Evolutionary conservation across 2,113 vertebrate species (phyloP).

Genomic region (Lipophrys pholis): DNA sequence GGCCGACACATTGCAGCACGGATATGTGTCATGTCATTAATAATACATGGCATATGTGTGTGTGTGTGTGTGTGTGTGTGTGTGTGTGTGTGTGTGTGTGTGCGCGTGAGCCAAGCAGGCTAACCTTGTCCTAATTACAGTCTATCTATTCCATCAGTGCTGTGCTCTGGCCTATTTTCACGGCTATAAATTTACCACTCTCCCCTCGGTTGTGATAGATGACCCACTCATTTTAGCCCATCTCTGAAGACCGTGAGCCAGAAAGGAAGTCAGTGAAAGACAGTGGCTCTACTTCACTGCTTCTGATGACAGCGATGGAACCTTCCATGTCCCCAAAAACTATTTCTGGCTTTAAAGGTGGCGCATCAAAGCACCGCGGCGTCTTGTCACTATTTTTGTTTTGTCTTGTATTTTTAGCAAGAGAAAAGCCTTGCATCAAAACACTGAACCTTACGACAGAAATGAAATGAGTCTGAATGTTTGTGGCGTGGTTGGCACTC

Average conservation of each 20-base stretch:
- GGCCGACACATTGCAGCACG: too few relatives aligned
- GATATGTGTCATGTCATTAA: too few relatives aligned
- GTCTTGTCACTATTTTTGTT: background rate
- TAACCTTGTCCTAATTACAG: constrained; percentile 85
- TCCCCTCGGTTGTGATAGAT: constrained; percentile 78
- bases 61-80: too few relatives aligned
- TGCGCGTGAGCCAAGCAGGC: constrained; percentile 22
- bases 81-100: constrained; percentile 14
- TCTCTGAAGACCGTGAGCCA: constrained; percentile 70
- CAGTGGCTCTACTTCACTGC: constrained; percentile 43
- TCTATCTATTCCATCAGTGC: constrained; percentile 72
- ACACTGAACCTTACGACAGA: background rate
- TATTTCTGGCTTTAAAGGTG: constrained; percentile 19
- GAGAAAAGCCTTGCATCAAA: constrained; percentile 9
- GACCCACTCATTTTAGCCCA: constrained; percentile 77
- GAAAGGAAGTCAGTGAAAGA: constrained; percentile 62
- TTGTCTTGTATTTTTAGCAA: background rate
- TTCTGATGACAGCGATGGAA: constrained; percentile 21
- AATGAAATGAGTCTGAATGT: background rate
- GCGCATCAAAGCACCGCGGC: background rate
- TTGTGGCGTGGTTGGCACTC: too few relatives aligned
- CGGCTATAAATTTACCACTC: constrained; percentile 78
- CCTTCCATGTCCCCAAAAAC: constrained; percentile 58
- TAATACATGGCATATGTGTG: too few relatives aligned
- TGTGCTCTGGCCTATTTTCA: constrained; percentile 79